phyloP scores from a whole-genome alignment of 2,888 invertebrate species.

The Emmelina monodactyla region DNA sequence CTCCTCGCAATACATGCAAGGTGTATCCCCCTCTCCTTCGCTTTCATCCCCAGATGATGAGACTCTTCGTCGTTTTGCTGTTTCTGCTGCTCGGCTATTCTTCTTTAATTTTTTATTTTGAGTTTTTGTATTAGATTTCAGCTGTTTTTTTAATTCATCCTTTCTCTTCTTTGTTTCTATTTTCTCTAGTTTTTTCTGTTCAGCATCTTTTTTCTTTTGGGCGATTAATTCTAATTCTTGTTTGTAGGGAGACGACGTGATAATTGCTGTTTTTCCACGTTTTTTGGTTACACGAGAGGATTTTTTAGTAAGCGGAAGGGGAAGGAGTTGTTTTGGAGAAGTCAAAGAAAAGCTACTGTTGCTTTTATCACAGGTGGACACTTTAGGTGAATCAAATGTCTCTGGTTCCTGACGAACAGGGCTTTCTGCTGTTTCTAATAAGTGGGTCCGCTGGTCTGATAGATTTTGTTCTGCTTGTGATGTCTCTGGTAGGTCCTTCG shows the following conservation, averaged over 20 bases:
- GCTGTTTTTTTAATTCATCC: slow-evolving; percentile 9
- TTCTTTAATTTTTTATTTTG: slow-evolving; percentile 6
- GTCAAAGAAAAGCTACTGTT: slow-evolving; percentile 16
- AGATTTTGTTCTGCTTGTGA: no score
- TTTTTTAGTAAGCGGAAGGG: slow-evolving; percentile 10
- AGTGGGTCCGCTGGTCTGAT: no score
- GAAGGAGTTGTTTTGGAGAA: slow-evolving; percentile 6
- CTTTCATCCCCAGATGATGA: slow-evolving; percentile 13
- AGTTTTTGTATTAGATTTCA: no score
- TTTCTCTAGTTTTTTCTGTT: slow-evolving; percentile 9
- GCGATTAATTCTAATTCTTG: slow-evolving; percentile 10
- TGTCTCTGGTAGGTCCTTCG: no score
- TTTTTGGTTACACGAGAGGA: slow-evolving; percentile 11
- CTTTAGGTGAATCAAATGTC: no score
- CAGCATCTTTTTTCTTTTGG: slow-evolving; percentile 8
- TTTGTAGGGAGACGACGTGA: slow-evolving; percentile 15
- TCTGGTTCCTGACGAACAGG: no score
- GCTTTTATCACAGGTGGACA: no score
- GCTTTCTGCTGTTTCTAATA: no score
- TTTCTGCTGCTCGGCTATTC: slow-evolving; percentile 10
- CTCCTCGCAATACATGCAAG: slow-evolving; percentile 10
- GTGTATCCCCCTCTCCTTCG: slow-evolving; percentile 11
- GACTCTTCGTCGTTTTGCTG: slow-evolving; percentile 12
- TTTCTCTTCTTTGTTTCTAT: slow-evolving; percentile 10
- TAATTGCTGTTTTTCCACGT: slow-evolving; percentile 15